phyloP scores from a whole-genome alignment of 1,140 invertebrate species.

The Hermatobates lingyangjiaoensis region DNA sequence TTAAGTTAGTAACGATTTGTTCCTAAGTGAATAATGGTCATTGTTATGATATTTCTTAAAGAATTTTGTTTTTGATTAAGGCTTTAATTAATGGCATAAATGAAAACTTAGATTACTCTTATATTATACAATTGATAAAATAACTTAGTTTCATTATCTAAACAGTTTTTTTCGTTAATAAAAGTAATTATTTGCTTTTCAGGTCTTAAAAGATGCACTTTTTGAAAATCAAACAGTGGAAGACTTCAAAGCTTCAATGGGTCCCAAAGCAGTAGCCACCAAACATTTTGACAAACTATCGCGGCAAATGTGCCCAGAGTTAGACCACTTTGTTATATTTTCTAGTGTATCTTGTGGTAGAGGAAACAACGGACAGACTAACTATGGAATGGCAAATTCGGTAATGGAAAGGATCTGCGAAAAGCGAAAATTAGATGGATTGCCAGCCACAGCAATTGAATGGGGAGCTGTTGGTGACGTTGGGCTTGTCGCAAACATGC shows the following conservation, averaged over 20 bases:
- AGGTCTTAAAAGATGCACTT: constrained; percentile 37
- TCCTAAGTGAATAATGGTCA: too few relatives aligned
- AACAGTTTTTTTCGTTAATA: constrained; percentile 20
- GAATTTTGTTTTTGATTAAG: too few relatives aligned
- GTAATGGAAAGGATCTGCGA: constrained; percentile 55
- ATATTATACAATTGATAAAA: too few relatives aligned
- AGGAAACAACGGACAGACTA: constrained; percentile 74
- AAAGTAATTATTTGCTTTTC: constrained; percentile 30
- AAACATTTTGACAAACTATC: constrained; percentile 36
- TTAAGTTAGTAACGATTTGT: too few relatives aligned
- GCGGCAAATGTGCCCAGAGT: constrained; percentile 30
- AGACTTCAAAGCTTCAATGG: constrained; percentile 32
- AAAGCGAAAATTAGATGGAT: constrained; percentile 30
- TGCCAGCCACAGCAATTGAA: constrained; percentile 45
- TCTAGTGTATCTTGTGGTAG: constrained; percentile 74
- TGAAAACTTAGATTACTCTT: too few relatives aligned
- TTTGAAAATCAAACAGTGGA: constrained; percentile 40
- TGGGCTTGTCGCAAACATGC: constrained; percentile 57
- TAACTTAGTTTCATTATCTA: too few relatives aligned
- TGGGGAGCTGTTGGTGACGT: constrained; percentile 52
- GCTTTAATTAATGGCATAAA: too few relatives aligned
- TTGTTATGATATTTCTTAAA: too few relatives aligned
- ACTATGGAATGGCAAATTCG: constrained; percentile 63
- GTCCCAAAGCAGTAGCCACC: constrained; percentile 39
- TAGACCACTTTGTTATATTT: constrained; percentile 52